Percentiles rank a stretch among this genome's conserved stretches.
These are phyloP conservation scores for Hiodon alosoides DNA, from an alignment of 2,113 vertebrate genomes.

Conservation along the genomic window DNA sequence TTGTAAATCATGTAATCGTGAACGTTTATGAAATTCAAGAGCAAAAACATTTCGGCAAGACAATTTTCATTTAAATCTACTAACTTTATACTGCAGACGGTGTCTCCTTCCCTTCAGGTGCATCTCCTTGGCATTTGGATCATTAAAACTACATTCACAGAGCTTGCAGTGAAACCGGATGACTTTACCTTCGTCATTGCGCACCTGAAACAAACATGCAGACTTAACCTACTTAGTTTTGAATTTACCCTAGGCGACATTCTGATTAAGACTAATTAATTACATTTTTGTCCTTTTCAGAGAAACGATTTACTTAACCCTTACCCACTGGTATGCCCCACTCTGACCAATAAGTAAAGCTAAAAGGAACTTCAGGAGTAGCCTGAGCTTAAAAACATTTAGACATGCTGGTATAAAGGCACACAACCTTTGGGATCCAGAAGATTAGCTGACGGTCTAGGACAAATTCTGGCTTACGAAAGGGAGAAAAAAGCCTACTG, in stretches of 20 bases:
- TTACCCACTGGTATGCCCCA: too few relatives aligned
- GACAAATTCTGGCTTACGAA: not conserved
- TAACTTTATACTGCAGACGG: conserved; percentile 92
- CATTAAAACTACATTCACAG: conserved; percentile 96
- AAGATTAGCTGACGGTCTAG: not conserved
- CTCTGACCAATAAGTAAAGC: too few relatives aligned
- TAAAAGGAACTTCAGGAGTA: too few relatives aligned
- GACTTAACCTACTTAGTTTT: not conserved
- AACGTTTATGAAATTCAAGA: not conserved
- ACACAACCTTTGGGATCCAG: not conserved
- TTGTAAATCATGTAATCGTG: not conserved
- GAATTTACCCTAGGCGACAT: too few relatives aligned
- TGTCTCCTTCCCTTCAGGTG: conserved; percentile 90
- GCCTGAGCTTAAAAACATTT: not conserved
- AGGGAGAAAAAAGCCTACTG: not conserved
- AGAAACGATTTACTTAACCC: too few relatives aligned
- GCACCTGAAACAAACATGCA: conserved; percentile 65
- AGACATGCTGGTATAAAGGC: conserved; percentile 1
- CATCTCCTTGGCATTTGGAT: conserved; percentile 97
- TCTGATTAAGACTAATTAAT: too few relatives aligned
- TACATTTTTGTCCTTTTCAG: too few relatives aligned
- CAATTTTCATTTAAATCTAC: conserved; percentile 17
- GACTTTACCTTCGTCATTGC: conserved; percentile 97
- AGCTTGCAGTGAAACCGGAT: conserved; percentile 97
- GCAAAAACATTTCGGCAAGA: not conserved